A percentile compares a stretch with the other conserved stretches of the same genome.
phyloP scores from a whole-genome alignment of 2,888 invertebrate genomes.

The Lepidocyrtinus sp. region DNA sequence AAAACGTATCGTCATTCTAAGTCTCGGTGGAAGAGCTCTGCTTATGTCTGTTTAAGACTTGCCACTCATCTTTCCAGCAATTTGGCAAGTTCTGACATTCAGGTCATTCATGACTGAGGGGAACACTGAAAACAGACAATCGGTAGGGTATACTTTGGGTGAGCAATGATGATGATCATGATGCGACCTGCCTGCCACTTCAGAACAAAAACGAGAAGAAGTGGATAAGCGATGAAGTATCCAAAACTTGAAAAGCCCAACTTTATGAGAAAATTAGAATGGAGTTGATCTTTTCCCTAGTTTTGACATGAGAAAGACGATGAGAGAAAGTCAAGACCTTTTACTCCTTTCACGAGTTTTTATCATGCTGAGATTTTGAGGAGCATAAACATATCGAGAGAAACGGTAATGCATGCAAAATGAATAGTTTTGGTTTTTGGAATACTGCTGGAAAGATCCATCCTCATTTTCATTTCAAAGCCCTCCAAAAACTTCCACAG shows the following conservation, averaged over 20 bases:
- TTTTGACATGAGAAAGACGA: conserved; percentile 42
- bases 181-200: not conserved
- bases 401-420: conserved; percentile 45
- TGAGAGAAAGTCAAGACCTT: conserved; percentile 50
- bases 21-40: not conserved
- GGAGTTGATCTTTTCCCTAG: conserved; percentile 42
- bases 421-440: conserved; percentile 38
- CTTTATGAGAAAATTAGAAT: conserved; percentile 20
- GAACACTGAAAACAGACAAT: conserved; percentile 6
- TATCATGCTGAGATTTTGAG: conserved; percentile 32
- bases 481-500: conserved; percentile 41
- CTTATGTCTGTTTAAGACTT: conserved; percentile 55
- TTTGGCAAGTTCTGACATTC: conserved; percentile 59
- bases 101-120: conserved; percentile 51
- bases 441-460: conserved; percentile 37
- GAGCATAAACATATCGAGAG: not conserved
- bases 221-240: conserved; percentile 10
- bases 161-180: not conserved
- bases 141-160: not conserved
- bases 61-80: conserved; percentile 60
- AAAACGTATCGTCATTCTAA: not conserved
- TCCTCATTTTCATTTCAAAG: conserved; percentile 59
- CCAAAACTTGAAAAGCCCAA: not conserved
- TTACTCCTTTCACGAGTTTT: conserved; percentile 43
- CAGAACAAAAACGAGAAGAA: not conserved